Evolutionary conservation across 2,888 invertebrate species (phyloP).

Genomic region (Drosophila picticornis): DNA sequence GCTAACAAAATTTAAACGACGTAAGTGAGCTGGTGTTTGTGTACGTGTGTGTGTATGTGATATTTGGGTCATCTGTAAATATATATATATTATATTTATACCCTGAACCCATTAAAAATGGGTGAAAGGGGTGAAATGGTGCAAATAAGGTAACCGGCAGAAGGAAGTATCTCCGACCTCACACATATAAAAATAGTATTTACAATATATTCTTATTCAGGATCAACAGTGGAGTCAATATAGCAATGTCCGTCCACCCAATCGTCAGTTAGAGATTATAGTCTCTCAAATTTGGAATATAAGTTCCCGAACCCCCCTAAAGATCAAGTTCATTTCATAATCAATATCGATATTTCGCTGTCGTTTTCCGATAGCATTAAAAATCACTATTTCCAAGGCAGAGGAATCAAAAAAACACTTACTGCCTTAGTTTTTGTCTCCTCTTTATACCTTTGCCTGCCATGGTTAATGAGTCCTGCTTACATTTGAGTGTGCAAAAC

Average conservation of each 20-base stretch:
- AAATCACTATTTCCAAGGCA: background rate
- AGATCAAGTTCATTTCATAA: background rate
- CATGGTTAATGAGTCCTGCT: background rate
- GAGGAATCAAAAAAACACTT: background rate
- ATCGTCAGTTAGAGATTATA: too few relatives aligned
- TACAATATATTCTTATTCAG: background rate
- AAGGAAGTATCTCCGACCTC: background rate
- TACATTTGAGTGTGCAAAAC: background rate
- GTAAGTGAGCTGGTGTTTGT: conserved; percentile 31
- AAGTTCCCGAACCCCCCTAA: too few relatives aligned
- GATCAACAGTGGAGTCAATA: background rate
- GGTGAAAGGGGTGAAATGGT: background rate
- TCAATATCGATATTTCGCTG: background rate
- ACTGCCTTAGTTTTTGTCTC: too few relatives aligned
- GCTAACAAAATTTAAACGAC: conserved; percentile 28
- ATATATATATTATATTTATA: conserved; percentile 41
- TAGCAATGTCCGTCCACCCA: background rate
- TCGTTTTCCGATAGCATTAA: background rate
- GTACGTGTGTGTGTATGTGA: conserved; percentile 24
- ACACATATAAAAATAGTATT: too few relatives aligned
- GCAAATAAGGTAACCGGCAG: background rate
- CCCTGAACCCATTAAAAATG: background rate
- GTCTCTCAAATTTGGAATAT: too few relatives aligned
- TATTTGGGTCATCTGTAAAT: conserved; percentile 52
- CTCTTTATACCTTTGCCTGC: too few relatives aligned